Evolutionary conservation across 1,140 invertebrate species (phyloP).

Genomic region (Micrasema minimum): DNA sequence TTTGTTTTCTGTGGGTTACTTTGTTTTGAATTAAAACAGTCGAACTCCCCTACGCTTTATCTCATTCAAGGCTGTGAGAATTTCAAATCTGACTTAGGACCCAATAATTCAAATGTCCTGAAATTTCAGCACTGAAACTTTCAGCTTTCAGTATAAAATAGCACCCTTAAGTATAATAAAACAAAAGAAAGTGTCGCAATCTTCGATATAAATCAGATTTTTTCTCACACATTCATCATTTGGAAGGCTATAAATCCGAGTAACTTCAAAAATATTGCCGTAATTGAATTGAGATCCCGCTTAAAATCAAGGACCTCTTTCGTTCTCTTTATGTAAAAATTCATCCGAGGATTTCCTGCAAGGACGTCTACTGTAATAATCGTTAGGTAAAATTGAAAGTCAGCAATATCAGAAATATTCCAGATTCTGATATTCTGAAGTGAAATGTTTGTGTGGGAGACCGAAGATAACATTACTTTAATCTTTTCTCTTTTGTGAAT

Average conservation of each 20-base stretch:
- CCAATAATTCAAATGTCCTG: not conserved
- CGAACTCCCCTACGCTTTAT: not conserved
- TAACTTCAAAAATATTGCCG: not conserved
- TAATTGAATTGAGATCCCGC: constrained; percentile 4
- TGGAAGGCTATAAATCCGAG: not conserved
- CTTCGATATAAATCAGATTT: constrained; percentile 7
- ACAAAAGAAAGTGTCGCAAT: constrained; percentile 17
- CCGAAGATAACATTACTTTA: no score
- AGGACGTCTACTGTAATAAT: no score
- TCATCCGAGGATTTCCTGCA: no score
- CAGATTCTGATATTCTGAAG: no score
- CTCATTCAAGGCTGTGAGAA: not conserved
- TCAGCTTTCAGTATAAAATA: constrained; percentile 2
- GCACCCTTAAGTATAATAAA: constrained; percentile 14
- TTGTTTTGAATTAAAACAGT: no score
- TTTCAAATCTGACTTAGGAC: constrained; percentile 11
- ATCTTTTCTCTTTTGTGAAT: no score
- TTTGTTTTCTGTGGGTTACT: no score
- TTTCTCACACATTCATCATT: constrained; percentile 9
- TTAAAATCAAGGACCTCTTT: no score
- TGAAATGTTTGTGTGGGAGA: no score
- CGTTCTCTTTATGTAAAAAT: not conserved
- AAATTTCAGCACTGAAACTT: not conserved
- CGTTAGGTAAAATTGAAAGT: no score
- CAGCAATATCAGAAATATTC: no score